Conservation (phyloP, 2,797 vertebrate species). For the Aeoliscus strigatus region DNA sequence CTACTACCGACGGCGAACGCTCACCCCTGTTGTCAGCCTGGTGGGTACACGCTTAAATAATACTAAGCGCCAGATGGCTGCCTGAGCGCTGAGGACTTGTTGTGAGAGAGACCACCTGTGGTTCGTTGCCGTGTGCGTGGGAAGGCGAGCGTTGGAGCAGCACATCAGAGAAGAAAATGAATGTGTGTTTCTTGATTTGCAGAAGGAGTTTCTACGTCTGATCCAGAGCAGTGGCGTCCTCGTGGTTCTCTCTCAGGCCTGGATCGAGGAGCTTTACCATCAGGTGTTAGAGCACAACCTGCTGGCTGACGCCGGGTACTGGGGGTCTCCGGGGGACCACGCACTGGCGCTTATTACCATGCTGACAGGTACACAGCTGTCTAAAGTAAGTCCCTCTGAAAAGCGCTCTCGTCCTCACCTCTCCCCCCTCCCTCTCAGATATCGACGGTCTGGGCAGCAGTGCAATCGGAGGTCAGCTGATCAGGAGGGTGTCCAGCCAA, state of each 20-base stretch:
- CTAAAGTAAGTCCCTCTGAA: too few relatives aligned
- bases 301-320: conserved; percentile 90
- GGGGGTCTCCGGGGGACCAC: conserved; percentile 83
- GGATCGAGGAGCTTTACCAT: conserved; percentile 94
- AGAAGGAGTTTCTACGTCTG: conserved; percentile 94
- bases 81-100: too few relatives aligned
- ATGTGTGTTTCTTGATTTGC: conserved; percentile 8
- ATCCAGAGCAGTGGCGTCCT: conserved; percentile 89
- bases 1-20: conserved; percentile 83
- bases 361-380: conserved; percentile 87
- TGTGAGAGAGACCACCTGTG: too few relatives aligned
- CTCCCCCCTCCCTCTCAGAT: conserved; percentile 77
- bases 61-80: too few relatives aligned
- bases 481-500: conserved; percentile 79
- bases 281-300: conserved; percentile 91
- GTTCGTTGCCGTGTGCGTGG: too few relatives aligned
- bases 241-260: conserved; percentile 89
- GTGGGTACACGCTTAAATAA: too few relatives aligned
- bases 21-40: conserved; percentile 73
- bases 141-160: too few relatives aligned
- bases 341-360: conserved; percentile 86
- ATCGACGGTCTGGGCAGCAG: conserved; percentile 94
- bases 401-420: too few relatives aligned
- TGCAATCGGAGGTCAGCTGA: conserved; percentile 88
- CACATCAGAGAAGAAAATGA: too few relatives aligned